Evolutionary conservation across 1,140 invertebrate genomes (phyloP).

Genomic region (Olivierus martensii): DNA sequence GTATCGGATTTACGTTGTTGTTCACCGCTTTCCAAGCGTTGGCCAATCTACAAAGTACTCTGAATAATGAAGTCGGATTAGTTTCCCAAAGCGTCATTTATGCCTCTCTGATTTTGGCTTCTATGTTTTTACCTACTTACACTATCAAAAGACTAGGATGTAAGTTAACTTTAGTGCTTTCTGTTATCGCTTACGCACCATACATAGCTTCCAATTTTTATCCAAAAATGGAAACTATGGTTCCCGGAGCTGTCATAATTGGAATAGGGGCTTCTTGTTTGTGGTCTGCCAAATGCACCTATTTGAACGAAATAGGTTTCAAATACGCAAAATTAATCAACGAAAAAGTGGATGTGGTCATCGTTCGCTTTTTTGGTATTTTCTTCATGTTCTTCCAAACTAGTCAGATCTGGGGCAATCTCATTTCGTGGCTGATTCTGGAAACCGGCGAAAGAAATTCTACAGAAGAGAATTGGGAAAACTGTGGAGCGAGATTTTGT

Average conservation of each 20-base stretch:
- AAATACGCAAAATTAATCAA: neutral
- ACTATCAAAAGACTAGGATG: conserved; percentile 25
- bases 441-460: conserved; percentile 1
- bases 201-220: conserved; percentile 33
- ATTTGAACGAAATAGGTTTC: conserved; percentile 34
- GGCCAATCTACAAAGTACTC: conserved; percentile 11
- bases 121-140: conserved; percentile 13
- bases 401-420: conserved; percentile 10
- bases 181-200: conserved; percentile 28
- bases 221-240: conserved; percentile 22
- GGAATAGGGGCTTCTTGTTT: conserved; percentile 36
- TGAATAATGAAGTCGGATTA: conserved; percentile 11
- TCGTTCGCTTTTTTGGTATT: conserved; percentile 3
- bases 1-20: neutral
- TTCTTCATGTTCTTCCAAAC: conserved; percentile 12
- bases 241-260: conserved; percentile 30
- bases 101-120: conserved; percentile 21
- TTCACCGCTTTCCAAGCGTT: conserved; percentile 9
- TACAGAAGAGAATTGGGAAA: neutral
- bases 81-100: conserved; percentile 24
- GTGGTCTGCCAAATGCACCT: conserved; percentile 39
- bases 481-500: conserved; percentile 4
- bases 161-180: conserved; percentile 30
- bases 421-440: conserved; percentile 2
- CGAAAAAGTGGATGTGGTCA: conserved; percentile 1